Conservation (phyloP, 2,113 vertebrate species). For the Channa maculata region DNA sequence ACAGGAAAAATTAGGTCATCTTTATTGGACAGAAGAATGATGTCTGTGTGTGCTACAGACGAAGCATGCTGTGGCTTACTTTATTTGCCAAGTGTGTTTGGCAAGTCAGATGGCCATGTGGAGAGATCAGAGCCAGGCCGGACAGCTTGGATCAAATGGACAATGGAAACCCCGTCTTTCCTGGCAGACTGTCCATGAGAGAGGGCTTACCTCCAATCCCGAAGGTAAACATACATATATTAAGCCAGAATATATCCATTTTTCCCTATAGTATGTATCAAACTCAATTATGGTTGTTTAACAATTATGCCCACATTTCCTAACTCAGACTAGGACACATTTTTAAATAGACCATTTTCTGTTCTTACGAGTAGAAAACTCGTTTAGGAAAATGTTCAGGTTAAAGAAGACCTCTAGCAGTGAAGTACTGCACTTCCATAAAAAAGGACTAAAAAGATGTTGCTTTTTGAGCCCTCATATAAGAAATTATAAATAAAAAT, state of each 20-base stretch:
- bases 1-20: slow-evolving; percentile 48
- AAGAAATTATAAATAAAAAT: too few species aligned
- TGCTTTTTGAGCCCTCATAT: too few species aligned
- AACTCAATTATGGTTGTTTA: too few species aligned
- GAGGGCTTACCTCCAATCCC: slow-evolving; percentile 9
- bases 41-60: slow-evolving; percentile 28
- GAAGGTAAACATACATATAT: background rate
- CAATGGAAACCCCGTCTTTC: slow-evolving; percentile 5
- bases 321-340: background rate
- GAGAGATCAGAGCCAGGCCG: slow-evolving; percentile 25
- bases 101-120: slow-evolving; percentile 51
- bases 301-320: background rate
- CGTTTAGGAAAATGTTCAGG: too few species aligned
- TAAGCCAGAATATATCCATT: background rate
- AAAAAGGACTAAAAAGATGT: too few species aligned
- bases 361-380: too few species aligned
- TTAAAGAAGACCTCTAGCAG: too few species aligned
- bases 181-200: slow-evolving; percentile 14
- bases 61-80: slow-evolving; percentile 32
- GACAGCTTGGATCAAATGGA: slow-evolving; percentile 49
- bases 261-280: background rate
- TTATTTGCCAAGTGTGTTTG: slow-evolving; percentile 59
- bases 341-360: background rate
- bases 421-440: too few species aligned
- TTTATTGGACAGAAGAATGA: slow-evolving; percentile 3